Percentiles rank a stretch among this genome's conserved stretches.
These are phyloP conservation scores for Pituophis catenifer DNA, from an alignment of 2,113 vertebrate species.

Conservation along the genomic window DNA sequence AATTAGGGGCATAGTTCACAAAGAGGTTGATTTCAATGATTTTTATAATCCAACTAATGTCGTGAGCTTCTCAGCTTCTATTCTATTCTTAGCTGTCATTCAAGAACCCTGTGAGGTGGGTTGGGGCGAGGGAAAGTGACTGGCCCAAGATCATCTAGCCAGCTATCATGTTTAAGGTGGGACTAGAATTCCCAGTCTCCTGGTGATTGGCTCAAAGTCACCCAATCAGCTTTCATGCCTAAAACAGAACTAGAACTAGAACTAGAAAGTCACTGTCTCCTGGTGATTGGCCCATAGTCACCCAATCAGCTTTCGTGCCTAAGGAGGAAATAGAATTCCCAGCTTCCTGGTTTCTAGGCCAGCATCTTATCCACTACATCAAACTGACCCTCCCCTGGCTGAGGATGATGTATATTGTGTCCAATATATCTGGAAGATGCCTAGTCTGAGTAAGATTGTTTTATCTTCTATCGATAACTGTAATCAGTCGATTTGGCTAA, in stretches of 20 bases:
- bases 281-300: background rate
- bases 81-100: no score
- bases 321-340: background rate
- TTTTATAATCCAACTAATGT: background rate
- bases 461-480: background rate
- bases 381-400: background rate
- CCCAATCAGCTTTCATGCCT: background rate
- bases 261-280: no score
- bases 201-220: background rate
- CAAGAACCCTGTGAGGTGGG: no score
- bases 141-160: no score
- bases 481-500: background rate
- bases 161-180: no score
- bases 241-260: background rate
- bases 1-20: background rate
- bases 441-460: background rate
- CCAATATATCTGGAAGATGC: background rate
- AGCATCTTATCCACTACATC: background rate
- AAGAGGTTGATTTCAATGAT: background rate
- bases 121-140: no score
- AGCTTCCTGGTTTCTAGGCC: background rate
- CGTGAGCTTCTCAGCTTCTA: no score
- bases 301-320: background rate
- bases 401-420: background rate
- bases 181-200: background rate